Conservation (phyloP, 2,113 vertebrate genomes). For the Clarias gariepinus region DNA sequence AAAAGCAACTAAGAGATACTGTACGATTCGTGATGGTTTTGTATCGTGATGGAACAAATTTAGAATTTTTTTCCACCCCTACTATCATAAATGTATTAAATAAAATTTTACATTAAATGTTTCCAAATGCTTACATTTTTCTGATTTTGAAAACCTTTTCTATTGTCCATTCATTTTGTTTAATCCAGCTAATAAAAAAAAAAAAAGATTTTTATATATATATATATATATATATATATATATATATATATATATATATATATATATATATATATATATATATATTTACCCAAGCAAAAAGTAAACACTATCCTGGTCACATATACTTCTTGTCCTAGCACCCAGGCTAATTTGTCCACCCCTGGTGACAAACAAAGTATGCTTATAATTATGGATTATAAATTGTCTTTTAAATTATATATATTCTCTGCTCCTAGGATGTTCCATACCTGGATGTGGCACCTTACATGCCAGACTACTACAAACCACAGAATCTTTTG, state of each 20-base stretch:
- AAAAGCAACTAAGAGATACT: too few species aligned
- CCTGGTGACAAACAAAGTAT: not conserved
- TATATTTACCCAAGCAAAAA: too few species aligned
- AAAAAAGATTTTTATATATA: too few species aligned
- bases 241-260: too few species aligned
- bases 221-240: too few species aligned
- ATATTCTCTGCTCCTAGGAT: constrained; percentile 72
- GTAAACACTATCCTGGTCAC: not conserved
- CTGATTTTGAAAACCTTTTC: not conserved
- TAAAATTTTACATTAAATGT: not conserved
- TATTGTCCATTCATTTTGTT: not conserved
- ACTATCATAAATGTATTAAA: too few species aligned
- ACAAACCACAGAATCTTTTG: constrained; percentile 93
- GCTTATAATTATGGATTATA: not conserved
- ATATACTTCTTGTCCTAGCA: not conserved
- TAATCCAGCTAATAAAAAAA: not conserved
- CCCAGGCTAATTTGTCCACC: not conserved
- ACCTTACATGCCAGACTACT: constrained; percentile 98
- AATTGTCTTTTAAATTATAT: not conserved
- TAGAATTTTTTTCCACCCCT: too few species aligned
- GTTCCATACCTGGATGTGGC: constrained; percentile 95
- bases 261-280: too few species aligned
- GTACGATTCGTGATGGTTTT: too few species aligned
- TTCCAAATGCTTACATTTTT: not conserved
- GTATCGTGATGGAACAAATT: too few species aligned